Base-by-base conservation (phyloP, 2,113 vertebrate genomes). In the Capricornis sumatraensis region DNA sequence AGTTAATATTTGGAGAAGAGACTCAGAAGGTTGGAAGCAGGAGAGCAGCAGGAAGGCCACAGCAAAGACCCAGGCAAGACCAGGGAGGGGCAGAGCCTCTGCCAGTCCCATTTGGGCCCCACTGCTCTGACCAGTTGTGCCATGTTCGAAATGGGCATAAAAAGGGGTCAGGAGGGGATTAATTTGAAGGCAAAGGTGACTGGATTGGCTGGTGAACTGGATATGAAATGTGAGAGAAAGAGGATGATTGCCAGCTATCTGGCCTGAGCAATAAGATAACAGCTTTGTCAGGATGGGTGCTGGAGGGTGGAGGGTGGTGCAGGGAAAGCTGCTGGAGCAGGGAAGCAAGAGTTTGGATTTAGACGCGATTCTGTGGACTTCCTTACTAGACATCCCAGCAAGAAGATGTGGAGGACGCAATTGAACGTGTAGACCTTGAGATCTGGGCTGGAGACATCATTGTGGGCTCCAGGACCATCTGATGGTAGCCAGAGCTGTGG, bases 61-160 rank as follows among this genome's bases (percentile, higher is more conserved):
- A 47, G 71, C 84, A 45, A 17, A 67, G 60, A 50, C 45, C 62
- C 14, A 67, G 45, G 60, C 45, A 52, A 52, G 33, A 36, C 60
- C 60, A 87, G 30, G 86, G 45, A 50, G 45, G 23, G 33, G 9
- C 45, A 47, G 43, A 86, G 85, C 43, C 45, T 27, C 47, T 36
- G 60, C 64, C 62, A 52, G 64, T 89, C 23, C 47, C 40, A 1
- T 43, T 16, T 89, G 87, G n/a, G 25, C n/a, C 50, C 50, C 27
- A 43, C 25, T 74, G 50, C 50, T 76, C 19, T 43, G n/a, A 76
- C 11, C 14, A 7, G 7, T 9, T 58, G 53, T 88, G 86, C 28
- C 67, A 6, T 33, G 52, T 57, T 71, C 0, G 0, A 52, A 36
- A 10, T 71, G 28, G 14, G 5, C 7, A 53, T 28, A 9, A 36